A percentile compares a stretch with the other conserved stretches of the same genome.
Evolutionary conservation across 1,140 invertebrate species (phyloP).

Genomic region (Musca vetustissima): DNA sequence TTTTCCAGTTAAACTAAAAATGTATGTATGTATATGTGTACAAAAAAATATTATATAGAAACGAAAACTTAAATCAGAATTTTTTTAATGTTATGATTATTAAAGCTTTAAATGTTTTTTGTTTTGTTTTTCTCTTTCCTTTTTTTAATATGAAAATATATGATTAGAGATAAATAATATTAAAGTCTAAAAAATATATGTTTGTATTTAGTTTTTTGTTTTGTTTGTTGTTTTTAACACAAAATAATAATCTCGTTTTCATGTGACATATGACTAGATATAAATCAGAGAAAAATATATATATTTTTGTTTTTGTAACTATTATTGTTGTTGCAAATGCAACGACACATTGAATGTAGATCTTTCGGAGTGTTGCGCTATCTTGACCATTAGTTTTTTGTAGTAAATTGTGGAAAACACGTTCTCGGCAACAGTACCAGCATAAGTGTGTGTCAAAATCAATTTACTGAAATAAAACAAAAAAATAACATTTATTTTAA

Average conservation of each 20-base stretch:
- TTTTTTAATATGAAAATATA: no score
- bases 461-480: neutral
- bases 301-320: constrained; percentile 15
- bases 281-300: neutral
- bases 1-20: neutral
- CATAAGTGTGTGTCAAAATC: neutral
- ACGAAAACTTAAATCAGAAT: neutral
- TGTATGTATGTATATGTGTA: no score
- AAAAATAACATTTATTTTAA: no score
- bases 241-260: constrained; percentile 14
- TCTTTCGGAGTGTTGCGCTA: neutral
- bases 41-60: neutral
- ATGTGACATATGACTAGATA: constrained; percentile 17
- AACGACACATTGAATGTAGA: neutral
- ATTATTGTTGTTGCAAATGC: neutral
- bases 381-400: neutral
- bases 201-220: no score
- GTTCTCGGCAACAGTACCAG: neutral
- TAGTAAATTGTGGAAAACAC: neutral
- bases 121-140: neutral
- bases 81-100: neutral
- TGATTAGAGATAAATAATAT: neutral
- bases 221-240: no score
- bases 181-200: neutral
- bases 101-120: constrained; percentile 1